Base-by-base conservation (phyloP, 2,888 invertebrate species). In the Andrena bicolor region DNA sequence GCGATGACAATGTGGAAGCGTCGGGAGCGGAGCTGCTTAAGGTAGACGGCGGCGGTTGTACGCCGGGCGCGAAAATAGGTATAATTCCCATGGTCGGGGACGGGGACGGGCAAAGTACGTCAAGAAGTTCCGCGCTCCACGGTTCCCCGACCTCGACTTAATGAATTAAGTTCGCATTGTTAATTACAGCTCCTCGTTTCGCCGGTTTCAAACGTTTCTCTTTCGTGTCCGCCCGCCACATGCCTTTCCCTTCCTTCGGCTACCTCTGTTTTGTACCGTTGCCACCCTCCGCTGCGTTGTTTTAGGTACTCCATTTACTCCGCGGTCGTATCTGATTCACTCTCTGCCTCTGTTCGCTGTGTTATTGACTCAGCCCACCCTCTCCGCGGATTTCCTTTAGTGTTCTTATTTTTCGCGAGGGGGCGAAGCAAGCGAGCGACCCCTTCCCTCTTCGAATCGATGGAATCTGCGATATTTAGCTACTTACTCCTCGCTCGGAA, bases 111-210 rank as follows among this genome's bases (percentile, higher is more conserved):
- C 10, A 48, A 78, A 84, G 65, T 86, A 88, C 89, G 88, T 90
- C 86, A 87, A 90, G 89, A 85, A 91, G 87, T 90, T 90, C 80
- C 86, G 84, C 80, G 83, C 86, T 85, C 78, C 86, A 83, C 80
- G 86, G 63, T 78, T 75, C 82, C 77, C 74, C 80, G 72, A 85
- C 82, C 85, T 76, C 84, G 86, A 86, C 90, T 90, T 90, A 91
- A 92, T 91, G 91, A 92, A 93, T 93, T 90, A 91, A 92, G 90
- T 91, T 90, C 85, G 89, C 88, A 90, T 90, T 89, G 91, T 91
- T 92, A 91, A 91, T 91, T 91, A 89, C 90, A 88, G 84, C 76
- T 74, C 63, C 79, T 82, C 84, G 84, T 90, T 86, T 87, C 86
- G 71, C 83, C 82, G 80, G 73, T 84, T 86, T 84, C 80, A 84